Percentiles rank a stretch among this genome's conserved stretches.
Conservation (phyloP, 2,797 vertebrate species). For the Manis javanica region DNA sequence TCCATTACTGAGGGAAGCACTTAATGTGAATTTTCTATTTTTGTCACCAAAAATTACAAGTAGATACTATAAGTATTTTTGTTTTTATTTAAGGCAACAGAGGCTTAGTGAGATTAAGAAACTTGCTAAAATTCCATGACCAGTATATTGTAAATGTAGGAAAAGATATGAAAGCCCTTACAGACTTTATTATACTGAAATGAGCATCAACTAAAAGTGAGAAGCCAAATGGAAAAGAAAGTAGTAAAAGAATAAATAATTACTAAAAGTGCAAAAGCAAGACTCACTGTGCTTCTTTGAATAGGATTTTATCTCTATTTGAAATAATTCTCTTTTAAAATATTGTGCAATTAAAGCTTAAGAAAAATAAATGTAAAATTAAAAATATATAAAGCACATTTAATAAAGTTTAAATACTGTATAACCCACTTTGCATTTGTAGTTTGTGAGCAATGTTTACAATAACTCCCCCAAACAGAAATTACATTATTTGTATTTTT, state of each 20-base stretch:
- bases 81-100: neutral
- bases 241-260: neutral
- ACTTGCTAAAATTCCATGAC: neutral
- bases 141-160: neutral
- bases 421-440: neutral
- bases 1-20: neutral
- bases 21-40: neutral
- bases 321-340: neutral
- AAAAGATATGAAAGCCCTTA: neutral
- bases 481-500: neutral
- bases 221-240: neutral
- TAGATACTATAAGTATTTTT: neutral
- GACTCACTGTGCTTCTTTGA: neutral
- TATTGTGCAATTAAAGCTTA: neutral
- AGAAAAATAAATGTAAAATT: neutral
- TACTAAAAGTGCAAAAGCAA: neutral
- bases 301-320: neutral
- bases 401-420: neutral
- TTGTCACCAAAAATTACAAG: neutral
- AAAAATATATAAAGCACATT: neutral
- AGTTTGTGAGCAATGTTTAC: neutral
- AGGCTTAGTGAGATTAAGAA: neutral
- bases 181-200: neutral
- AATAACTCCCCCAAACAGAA: neutral
- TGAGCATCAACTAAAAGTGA: neutral